Conservation (phyloP, 1,140 invertebrate genomes). For the Campoletis sonorensis region DNA sequence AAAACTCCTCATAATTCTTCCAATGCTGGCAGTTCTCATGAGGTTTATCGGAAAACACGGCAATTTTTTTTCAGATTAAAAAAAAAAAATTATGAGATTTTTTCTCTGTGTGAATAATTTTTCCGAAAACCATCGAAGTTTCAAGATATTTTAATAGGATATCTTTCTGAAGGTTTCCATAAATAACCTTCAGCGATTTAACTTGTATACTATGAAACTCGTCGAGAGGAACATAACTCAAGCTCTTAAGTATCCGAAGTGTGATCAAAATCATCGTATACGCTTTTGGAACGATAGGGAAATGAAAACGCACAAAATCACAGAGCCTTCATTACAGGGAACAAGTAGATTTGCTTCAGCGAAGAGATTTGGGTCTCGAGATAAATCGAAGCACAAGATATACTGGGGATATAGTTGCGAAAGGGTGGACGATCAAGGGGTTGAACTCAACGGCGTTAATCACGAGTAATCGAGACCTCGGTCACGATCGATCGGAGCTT, state of each 20-base stretch:
- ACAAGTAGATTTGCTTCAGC: background rate
- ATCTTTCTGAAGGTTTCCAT: background rate
- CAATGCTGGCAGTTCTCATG: too few species aligned
- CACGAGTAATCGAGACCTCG: slow-evolving; percentile 51
- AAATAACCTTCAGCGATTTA: background rate
- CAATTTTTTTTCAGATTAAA: too few species aligned
- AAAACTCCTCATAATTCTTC: too few species aligned
- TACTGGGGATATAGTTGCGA: background rate
- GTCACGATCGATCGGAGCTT: slow-evolving; percentile 49
- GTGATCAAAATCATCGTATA: too few species aligned
- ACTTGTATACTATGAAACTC: background rate
- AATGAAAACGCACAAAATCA: background rate
- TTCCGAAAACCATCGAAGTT: too few species aligned
- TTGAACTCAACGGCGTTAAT: slow-evolving; percentile 44
- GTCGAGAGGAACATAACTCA: background rate
- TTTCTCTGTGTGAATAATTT: too few species aligned
- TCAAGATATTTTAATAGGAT: too few species aligned
- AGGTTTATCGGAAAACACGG: too few species aligned
- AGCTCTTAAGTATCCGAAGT: background rate
- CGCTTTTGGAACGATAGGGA: background rate
- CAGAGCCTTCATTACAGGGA: background rate
- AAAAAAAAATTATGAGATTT: too few species aligned
- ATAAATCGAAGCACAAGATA: slow-evolving; percentile 9
- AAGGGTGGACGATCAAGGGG: background rate
- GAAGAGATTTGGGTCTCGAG: slow-evolving; percentile 2